Percentiles rank a stretch among this genome's conserved stretches.
Conservation (phyloP, 2,113 vertebrate species). For the Solea senegalensis region DNA sequence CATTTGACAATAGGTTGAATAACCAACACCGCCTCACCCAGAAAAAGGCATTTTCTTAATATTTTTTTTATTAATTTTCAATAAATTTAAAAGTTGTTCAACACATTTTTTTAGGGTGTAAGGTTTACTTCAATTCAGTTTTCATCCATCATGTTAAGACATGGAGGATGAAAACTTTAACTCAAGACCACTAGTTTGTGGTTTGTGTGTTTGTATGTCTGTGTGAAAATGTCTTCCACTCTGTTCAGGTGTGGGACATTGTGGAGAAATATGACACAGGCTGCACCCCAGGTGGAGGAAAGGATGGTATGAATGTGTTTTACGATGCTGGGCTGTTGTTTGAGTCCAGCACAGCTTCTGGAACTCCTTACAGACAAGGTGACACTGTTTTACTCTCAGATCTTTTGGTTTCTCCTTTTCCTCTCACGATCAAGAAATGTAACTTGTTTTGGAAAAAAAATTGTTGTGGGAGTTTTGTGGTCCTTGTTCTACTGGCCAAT, state of each 20-base stretch:
- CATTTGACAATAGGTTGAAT: constrained; percentile 84
- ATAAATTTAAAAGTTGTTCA: too few relatives aligned
- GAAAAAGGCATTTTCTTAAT: constrained; percentile 70
- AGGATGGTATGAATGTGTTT: constrained; percentile 76
- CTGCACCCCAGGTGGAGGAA: constrained; percentile 84
- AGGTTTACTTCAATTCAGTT: too few relatives aligned
- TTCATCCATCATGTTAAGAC: not conserved
- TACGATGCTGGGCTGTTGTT: constrained; percentile 81
- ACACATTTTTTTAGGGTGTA: too few relatives aligned
- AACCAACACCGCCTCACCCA: constrained; percentile 83
- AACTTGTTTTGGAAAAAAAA: not conserved
- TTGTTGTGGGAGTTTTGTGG: too few relatives aligned
- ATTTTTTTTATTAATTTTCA: too few relatives aligned
- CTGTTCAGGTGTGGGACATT: constrained; percentile 81
- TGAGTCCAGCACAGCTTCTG: constrained; percentile 51
- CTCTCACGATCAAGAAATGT: not conserved
- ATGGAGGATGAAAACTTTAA: too few relatives aligned
- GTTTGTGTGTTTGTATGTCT: not conserved
- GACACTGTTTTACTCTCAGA: not conserved
- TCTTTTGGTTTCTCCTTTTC: too few relatives aligned
- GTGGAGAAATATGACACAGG: constrained; percentile 81
- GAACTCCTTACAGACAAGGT: constrained; percentile 77
- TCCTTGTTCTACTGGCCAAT: too few relatives aligned
- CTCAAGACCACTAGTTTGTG: too few relatives aligned
- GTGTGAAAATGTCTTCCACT: not conserved